Conservation (phyloP, 2,797 vertebrate genomes). For the Pantherophis vulpinus region DNA sequence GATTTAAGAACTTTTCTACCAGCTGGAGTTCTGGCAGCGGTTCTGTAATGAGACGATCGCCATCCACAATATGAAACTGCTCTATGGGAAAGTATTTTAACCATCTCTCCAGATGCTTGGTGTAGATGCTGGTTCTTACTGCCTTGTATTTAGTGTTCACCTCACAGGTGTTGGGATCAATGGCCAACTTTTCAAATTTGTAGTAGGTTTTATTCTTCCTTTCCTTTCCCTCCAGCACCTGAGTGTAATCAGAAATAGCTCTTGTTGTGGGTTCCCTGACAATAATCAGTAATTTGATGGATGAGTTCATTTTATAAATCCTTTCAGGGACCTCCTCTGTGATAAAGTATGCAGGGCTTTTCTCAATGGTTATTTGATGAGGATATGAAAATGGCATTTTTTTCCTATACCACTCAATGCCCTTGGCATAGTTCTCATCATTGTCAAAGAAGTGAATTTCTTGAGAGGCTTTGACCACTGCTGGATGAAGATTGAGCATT, state of each 20-base stretch:
- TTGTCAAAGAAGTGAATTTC: slow-evolving; percentile 98
- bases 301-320: slow-evolving; percentile 97
- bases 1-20: slow-evolving; percentile 91
- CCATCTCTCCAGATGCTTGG: slow-evolving; percentile 94
- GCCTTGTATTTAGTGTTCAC: slow-evolving; percentile 98
- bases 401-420: slow-evolving; percentile 91
- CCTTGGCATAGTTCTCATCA: slow-evolving; percentile 90
- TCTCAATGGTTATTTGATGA: slow-evolving; percentile 95
- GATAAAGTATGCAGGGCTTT: slow-evolving; percentile 95
- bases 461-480: slow-evolving; percentile 95
- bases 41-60: slow-evolving; percentile 91
- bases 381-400: slow-evolving; percentile 97
- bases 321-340: slow-evolving; percentile 95
- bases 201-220: slow-evolving; percentile 96
- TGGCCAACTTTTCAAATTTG: slow-evolving; percentile 92
- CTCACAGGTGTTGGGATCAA: slow-evolving; percentile 86
- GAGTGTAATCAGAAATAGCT: slow-evolving; percentile 95
- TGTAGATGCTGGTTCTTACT: slow-evolving; percentile 94
- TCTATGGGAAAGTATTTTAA: slow-evolving; percentile 92
- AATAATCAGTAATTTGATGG: slow-evolving; percentile 92
- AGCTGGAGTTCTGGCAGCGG: slow-evolving; percentile 91
- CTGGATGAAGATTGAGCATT: slow-evolving; percentile 94
- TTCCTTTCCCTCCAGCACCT: slow-evolving; percentile 94
- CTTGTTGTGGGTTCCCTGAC: slow-evolving; percentile 94
- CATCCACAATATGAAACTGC: slow-evolving; percentile 92